These are phyloP conservation scores for Neoitamus cyanurus DNA, from an alignment of 2,888 invertebrate genomes.

Conservation along the genomic window DNA sequence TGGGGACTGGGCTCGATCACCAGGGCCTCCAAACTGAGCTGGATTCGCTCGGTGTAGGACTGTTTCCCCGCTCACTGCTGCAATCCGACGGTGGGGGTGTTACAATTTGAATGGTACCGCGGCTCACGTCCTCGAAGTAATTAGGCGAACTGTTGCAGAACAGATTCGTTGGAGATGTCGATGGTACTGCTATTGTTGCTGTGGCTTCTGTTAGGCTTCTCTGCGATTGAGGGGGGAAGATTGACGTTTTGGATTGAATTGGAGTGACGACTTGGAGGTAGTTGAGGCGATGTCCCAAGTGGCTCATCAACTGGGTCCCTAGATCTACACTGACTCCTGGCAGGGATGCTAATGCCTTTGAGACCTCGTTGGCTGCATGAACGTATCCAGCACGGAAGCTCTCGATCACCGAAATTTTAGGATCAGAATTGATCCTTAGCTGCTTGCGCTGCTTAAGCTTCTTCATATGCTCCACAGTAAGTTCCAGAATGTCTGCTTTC, in stretches of 20 bases:
- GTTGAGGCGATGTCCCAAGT: slow-evolving; percentile 86
- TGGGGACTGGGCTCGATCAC: slow-evolving; percentile 56
- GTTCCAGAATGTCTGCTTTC: slow-evolving; percentile 89
- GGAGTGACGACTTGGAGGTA: slow-evolving; percentile 65
- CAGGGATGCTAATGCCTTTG: slow-evolving; percentile 84
- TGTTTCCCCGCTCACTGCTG: slow-evolving; percentile 63
- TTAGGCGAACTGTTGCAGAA: background rate
- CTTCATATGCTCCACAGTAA: slow-evolving; percentile 89
- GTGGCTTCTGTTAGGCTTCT: background rate
- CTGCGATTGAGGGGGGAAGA: background rate
- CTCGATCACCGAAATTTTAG: slow-evolving; percentile 70
- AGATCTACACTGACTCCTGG: slow-evolving; percentile 89
- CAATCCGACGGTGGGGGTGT: slow-evolving; percentile 66
- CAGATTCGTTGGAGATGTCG: background rate
- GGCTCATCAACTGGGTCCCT: slow-evolving; percentile 90
- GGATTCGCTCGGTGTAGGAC: slow-evolving; percentile 63
- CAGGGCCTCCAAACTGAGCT: slow-evolving; percentile 65
- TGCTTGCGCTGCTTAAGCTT: slow-evolving; percentile 81
- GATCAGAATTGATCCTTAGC: slow-evolving; percentile 61
- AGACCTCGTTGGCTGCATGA: slow-evolving; percentile 90
- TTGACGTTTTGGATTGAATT: slow-evolving; percentile 45
- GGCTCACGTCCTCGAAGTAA: slow-evolving; percentile 48
- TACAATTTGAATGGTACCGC: slow-evolving; percentile 57
- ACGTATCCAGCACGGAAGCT: slow-evolving; percentile 90
- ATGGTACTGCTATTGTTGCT: background rate